Evolutionary conservation across 2,888 invertebrate species (phyloP).

Genomic region (Lasioglossum morio): DNA sequence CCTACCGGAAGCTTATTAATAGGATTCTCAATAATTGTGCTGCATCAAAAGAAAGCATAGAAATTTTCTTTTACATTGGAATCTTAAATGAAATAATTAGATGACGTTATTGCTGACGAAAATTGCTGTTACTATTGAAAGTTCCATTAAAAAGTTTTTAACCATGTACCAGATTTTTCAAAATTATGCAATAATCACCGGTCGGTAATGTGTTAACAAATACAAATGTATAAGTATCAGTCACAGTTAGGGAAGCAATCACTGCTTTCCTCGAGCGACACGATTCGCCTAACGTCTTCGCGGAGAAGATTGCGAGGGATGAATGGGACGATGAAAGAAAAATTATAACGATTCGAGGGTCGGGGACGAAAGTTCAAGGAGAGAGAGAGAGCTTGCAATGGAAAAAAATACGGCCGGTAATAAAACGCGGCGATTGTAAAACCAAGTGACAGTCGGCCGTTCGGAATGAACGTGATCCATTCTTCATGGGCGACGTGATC

Average conservation of each 20-base stretch:
- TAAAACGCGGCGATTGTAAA: conserved; percentile 45
- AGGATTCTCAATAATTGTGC: too few relatives aligned
- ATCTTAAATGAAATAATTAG: too few relatives aligned
- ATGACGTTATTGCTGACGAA: too few relatives aligned
- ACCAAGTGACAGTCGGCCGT: conserved; percentile 32
- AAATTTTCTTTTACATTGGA: too few relatives aligned
- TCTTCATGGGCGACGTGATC: conserved; percentile 20
- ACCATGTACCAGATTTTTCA: too few relatives aligned
- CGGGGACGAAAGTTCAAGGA: not conserved
- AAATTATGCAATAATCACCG: too few relatives aligned
- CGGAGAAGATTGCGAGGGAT: not conserved
- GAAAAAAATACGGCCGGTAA: conserved; percentile 32
- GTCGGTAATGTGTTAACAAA: too few relatives aligned
- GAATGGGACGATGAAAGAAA: not conserved
- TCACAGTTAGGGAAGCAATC: not conserved
- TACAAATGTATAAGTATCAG: too few relatives aligned
- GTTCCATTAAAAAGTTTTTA: too few relatives aligned
- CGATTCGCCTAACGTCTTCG: not conserved
- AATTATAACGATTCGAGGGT: not conserved
- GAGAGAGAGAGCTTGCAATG: conserved; percentile 3
- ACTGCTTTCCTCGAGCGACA: not conserved
- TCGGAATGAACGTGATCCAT: conserved; percentile 40
- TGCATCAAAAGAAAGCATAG: too few relatives aligned
- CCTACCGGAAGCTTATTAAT: too few relatives aligned
- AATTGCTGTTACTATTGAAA: too few relatives aligned